Evolutionary conservation across 2,888 invertebrate species (phyloP).

Genomic region (Drosophila picticornis): DNA sequence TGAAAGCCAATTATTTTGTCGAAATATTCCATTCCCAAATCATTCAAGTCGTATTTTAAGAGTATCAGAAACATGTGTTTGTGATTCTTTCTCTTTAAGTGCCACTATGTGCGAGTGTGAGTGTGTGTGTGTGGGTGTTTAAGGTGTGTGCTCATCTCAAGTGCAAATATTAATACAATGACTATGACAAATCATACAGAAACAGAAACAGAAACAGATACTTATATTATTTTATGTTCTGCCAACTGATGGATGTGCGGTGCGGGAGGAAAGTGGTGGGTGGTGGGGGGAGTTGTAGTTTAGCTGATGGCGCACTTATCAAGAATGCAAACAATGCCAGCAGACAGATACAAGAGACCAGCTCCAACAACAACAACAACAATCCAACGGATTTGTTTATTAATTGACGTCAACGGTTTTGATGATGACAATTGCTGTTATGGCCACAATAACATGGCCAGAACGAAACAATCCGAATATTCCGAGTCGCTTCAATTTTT

Average conservation of each 20-base stretch:
- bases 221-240: constrained; percentile 12
- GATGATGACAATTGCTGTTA: constrained; percentile 10
- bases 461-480: neutral
- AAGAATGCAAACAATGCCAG: constrained; percentile 40
- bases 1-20: neutral
- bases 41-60: neutral
- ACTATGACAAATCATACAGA: constrained; percentile 30
- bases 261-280: neutral
- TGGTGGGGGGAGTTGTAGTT: neutral
- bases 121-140: constrained; percentile 6
- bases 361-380: constrained; percentile 1
- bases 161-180: constrained; percentile 43
- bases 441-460: neutral
- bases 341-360: constrained; percentile 27
- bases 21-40: neutral
- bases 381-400: constrained; percentile 45
- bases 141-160: constrained; percentile 37
- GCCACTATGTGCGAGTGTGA: neutral
- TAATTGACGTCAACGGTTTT: constrained; percentile 55
- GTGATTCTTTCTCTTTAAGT: neutral
- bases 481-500: neutral
- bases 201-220: constrained; percentile 28
- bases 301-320: constrained; percentile 22
- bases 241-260: constrained; percentile 1
- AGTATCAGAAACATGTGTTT: constrained; percentile 24